Percentiles rank a stretch among this genome's conserved stretches.
phyloP scores from a whole-genome alignment of 1,140 invertebrate genomes.

The Orchestia grillus region DNA sequence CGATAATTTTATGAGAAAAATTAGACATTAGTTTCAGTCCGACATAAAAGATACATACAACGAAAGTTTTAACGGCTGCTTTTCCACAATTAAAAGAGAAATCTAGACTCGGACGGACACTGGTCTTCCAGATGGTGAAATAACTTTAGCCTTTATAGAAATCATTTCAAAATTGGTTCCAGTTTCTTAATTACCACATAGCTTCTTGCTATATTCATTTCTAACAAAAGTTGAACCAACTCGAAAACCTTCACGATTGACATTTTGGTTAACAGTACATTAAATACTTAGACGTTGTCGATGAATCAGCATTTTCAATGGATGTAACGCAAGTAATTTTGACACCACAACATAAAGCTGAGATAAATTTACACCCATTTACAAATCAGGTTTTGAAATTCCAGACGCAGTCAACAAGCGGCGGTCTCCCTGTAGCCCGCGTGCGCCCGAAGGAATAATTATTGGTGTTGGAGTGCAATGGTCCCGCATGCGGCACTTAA shows the following conservation, averaged over 20 bases:
- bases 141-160: too few species aligned
- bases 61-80: too few species aligned
- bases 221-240: background rate
- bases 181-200: too few species aligned
- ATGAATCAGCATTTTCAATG: background rate
- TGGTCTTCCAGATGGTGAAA: too few species aligned
- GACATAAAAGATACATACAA: too few species aligned
- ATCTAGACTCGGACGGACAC: too few species aligned
- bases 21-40: too few species aligned
- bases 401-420: background rate
- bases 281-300: background rate
- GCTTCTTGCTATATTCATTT: too few species aligned
- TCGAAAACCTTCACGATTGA: background rate
- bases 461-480: conserved; percentile 23
- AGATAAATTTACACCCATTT: background rate
- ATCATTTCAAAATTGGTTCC: too few species aligned
- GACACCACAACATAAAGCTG: background rate
- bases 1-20: too few species aligned
- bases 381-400: background rate
- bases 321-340: background rate
- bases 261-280: background rate
- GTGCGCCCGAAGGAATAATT: background rate
- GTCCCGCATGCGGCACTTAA: background rate
- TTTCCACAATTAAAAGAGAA: too few species aligned
- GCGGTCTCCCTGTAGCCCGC: background rate